A percentile compares a stretch with the other conserved stretches of the same genome.
phyloP scores from a whole-genome alignment of 30 jellyfish, hydroid and myxozoan species.

The Turritopsis dohrnii region DNA sequence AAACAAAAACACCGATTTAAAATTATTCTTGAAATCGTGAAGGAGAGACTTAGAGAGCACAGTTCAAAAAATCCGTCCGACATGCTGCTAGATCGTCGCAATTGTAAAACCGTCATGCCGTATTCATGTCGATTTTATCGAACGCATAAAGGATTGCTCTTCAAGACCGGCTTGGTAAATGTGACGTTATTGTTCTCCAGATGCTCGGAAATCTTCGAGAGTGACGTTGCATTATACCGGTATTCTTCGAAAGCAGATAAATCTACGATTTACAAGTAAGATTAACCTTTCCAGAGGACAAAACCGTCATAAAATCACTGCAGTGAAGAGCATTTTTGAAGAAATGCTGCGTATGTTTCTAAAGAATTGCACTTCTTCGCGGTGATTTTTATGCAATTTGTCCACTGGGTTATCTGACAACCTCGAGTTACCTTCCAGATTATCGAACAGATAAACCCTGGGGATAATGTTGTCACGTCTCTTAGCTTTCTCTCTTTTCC shows the following conservation, averaged over 20 bases:
- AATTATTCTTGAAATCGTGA: conserved; percentile 1
- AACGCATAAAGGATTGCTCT: conserved; percentile 14
- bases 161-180: conserved; percentile 12
- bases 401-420: too few relatives aligned
- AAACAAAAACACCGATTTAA: background rate
- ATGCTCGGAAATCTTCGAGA: conserved; percentile 7
- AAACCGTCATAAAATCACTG: too few relatives aligned
- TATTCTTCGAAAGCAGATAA: conserved; percentile 20
- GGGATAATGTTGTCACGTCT: too few relatives aligned
- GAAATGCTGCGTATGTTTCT: too few relatives aligned
- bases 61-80: conserved; percentile 13
- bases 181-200: conserved; percentile 20
- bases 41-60: conserved; percentile 24
- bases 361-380: too few relatives aligned
- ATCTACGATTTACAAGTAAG: conserved; percentile 5
- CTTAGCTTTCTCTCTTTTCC: background rate
- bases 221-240: background rate
- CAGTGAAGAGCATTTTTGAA: too few relatives aligned
- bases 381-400: too few relatives aligned
- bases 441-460: too few relatives aligned
- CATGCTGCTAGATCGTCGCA: background rate
- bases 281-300: too few relatives aligned
- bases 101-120: background rate
- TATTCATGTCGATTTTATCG: conserved; percentile 14
- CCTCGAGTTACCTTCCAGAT: too few relatives aligned